A percentile compares a stretch with the other conserved stretches of the same genome.
Conservation (phyloP, 2,888 invertebrate species). For the Zeuzera pyrina region DNA sequence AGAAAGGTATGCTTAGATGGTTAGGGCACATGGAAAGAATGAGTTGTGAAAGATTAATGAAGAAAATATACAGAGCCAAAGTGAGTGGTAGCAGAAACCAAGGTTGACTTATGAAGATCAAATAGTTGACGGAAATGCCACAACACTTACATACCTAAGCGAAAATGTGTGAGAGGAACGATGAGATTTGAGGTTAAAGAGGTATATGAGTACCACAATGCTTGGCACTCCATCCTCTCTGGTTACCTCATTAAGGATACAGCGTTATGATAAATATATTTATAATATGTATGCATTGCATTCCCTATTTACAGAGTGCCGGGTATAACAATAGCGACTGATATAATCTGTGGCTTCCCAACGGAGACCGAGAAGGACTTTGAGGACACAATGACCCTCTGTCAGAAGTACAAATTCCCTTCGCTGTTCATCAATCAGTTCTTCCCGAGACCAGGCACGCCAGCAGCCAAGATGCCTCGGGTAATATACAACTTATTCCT, state of each 20-base stretch:
- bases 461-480: constrained; percentile 90
- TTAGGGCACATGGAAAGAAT: no score
- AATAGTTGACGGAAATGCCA: no score
- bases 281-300: background rate
- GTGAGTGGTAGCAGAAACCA: no score
- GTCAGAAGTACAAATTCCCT: constrained; percentile 90
- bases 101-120: no score
- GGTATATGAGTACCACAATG: no score
- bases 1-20: no score
- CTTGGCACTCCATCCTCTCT: no score
- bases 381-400: constrained; percentile 87
- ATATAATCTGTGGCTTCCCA: constrained; percentile 98
- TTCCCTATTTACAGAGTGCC: constrained; percentile 78
- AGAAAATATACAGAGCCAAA: no score
- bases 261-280: background rate
- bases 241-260: no score
- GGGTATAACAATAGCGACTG: constrained; percentile 95
- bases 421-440: constrained; percentile 98
- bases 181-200: no score
- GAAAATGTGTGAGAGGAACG: no score
- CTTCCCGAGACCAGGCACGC: constrained; percentile 96
- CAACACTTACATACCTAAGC: background rate
- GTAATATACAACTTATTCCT: constrained; percentile 20
- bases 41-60: no score
- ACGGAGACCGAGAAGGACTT: constrained; percentile 95